Evolutionary conservation across 2,113 vertebrate genomes (phyloP), one percentile per base, ranked within the genome.

Genomic region (Pelmatolapia mariae): DNA sequence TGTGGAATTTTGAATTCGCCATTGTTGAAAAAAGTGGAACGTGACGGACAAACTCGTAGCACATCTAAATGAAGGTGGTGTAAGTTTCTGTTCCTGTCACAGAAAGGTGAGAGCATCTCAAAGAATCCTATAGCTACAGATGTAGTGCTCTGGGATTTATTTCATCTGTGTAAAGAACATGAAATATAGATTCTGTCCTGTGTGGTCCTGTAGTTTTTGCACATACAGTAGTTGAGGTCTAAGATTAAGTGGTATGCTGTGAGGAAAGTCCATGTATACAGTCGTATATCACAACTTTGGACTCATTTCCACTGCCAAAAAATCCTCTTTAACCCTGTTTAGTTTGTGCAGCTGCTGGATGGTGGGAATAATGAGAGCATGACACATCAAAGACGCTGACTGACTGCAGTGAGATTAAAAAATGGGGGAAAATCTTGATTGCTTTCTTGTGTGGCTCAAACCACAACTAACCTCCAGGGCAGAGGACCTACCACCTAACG

Each of bases 371-470:
- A 76, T 76, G 43, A 78, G 73, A 78, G 45, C 45, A 11, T 52
- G 45, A 31, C 26, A 50, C 73, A 50, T 78, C 45, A n/a, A 78
- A 78, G 45, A 6, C 3, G 10, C 73, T 52, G 3, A 78, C 18
- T 33, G 26, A 52, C 16, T 78, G 73, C 45, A 78, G 5, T n/a
- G 26, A 78, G 26, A 31, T 52, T 52, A 52, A 78, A 31, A 52
- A 78, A 3, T 78, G 18, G 26, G 43, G 26, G 16, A 13, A 52
- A 78, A 78, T 50, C 45, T 31, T 78, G 45, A 78, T 78, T 78
- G 73, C 73, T 31, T 78, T 78, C 45, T 31, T 78, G 73, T 78
- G 71, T 78, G 73, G 7, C 18, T 78, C 73, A 78, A 52, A 78
- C 45, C 45, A 33, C 73, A 78, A 50, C 45, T 33, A 52, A n/a